Evolutionary conservation across 2,113 vertebrate genomes (phyloP).

Genomic region (Ceratotherium simum): DNA sequence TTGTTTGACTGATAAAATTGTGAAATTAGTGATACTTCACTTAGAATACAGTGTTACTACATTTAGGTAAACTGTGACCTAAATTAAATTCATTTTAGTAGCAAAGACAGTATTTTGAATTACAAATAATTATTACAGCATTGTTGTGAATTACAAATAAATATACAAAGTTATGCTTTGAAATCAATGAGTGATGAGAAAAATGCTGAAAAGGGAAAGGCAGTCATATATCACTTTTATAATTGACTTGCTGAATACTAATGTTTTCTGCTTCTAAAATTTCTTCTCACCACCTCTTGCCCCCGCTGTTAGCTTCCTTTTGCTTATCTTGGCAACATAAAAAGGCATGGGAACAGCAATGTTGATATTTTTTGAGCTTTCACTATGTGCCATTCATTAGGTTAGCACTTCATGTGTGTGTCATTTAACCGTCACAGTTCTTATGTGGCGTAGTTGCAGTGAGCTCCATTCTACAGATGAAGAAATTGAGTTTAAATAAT

Average conservation of each 20-base stretch:
- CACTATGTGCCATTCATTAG: neutral
- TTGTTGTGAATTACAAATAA: neutral
- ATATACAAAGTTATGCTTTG: neutral
- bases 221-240: neutral
- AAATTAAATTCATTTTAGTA: slow-evolving; percentile 40
- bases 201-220: neutral
- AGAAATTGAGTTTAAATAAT: slow-evolving; percentile 21
- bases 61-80: slow-evolving; percentile 11
- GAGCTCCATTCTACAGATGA: neutral
- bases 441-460: neutral
- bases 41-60: neutral
- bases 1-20: slow-evolving; percentile 24
- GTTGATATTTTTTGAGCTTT: neutral
- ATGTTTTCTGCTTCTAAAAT: slow-evolving; percentile 39
- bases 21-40: slow-evolving; percentile 38
- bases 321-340: slow-evolving; percentile 44
- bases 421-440: neutral
- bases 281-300: neutral
- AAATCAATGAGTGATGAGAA: slow-evolving; percentile 28
- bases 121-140: slow-evolving; percentile 8
- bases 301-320: neutral
- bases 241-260: slow-evolving; percentile 34
- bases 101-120: slow-evolving; percentile 28
- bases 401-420: neutral
- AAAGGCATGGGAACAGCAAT: neutral